A percentile compares a stretch with the other conserved stretches of the same genome.
phyloP scores from a whole-genome alignment of 2,113 vertebrate species.

The Microtus pennsylvanicus region DNA sequence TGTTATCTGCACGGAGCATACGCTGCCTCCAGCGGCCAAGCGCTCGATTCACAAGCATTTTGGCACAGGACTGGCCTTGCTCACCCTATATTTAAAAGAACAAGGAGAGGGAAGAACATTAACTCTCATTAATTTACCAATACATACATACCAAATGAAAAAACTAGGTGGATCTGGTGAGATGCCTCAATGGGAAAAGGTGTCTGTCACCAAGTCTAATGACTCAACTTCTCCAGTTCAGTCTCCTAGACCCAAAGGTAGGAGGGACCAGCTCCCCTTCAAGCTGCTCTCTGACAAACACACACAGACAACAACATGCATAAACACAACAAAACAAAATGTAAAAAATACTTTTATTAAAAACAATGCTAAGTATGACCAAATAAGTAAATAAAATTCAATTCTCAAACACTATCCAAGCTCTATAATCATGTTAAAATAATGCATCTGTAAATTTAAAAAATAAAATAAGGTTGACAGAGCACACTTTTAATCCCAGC shows the following conservation, averaged over 20 bases:
- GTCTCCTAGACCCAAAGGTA: background rate
- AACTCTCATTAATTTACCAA: constrained; percentile 16
- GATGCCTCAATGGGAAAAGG: background rate
- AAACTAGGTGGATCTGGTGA: background rate
- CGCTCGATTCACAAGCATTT: constrained; percentile 94
- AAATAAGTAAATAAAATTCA: constrained; percentile 27
- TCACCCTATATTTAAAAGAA: constrained; percentile 88
- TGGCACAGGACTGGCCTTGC: constrained; percentile 92
- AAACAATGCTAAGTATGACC: background rate
- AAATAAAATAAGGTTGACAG: background rate
- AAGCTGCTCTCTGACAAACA: background rate
- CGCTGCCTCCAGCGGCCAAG: constrained; percentile 97
- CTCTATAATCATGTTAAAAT: constrained; percentile 14
- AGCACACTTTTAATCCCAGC: background rate
- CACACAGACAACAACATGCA: background rate
- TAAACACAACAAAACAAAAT: background rate
- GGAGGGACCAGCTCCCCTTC: background rate
- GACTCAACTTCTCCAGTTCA: background rate
- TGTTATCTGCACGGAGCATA: constrained; percentile 98
- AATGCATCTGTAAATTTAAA: background rate
- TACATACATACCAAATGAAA: constrained; percentile 29
- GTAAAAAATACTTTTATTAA: background rate
- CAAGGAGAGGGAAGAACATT: background rate
- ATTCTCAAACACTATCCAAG: constrained; percentile 36
- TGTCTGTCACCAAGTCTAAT: background rate